These are phyloP conservation scores for Hoplodrina ambigua DNA, from an alignment of 2,888 invertebrate species.

Conservation along the genomic window DNA sequence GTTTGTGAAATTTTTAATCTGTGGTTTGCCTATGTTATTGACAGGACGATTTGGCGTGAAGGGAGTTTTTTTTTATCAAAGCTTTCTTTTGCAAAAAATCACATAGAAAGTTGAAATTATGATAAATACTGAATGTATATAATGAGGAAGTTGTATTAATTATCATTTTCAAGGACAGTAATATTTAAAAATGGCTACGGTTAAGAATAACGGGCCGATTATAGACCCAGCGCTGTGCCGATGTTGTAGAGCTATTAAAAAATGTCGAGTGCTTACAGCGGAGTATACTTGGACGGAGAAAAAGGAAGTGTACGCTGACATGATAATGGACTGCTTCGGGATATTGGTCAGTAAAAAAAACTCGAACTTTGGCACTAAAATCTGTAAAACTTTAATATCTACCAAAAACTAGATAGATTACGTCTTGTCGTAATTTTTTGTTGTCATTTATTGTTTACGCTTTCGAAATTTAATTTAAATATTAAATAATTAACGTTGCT, in stretches of 20 bases:
- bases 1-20: conserved; percentile 40
- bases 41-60: conserved; percentile 46
- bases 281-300: conserved; percentile 87
- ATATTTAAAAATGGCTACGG: conserved; percentile 75
- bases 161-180: conserved; percentile 9
- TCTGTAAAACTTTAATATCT: background rate
- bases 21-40: conserved; percentile 50
- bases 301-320: conserved; percentile 85
- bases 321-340: conserved; percentile 88
- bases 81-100: conserved; percentile 49
- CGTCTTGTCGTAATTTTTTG: background rate
- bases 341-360: conserved; percentile 77
- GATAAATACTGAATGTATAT: conserved; percentile 57
- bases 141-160: conserved; percentile 44
- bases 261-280: conserved; percentile 84
- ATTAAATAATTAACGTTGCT: background rate
- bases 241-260: conserved; percentile 86
- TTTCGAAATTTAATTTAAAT: background rate
- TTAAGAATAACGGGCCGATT: conserved; percentile 82
- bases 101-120: conserved; percentile 31
- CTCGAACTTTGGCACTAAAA: background rate
- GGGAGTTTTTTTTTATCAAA: conserved; percentile 12
- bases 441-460: background rate
- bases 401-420: background rate
- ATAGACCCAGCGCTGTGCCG: conserved; percentile 87